phyloP scores from a whole-genome alignment of 2,888 invertebrate species.

The Pyralis farinalis region DNA sequence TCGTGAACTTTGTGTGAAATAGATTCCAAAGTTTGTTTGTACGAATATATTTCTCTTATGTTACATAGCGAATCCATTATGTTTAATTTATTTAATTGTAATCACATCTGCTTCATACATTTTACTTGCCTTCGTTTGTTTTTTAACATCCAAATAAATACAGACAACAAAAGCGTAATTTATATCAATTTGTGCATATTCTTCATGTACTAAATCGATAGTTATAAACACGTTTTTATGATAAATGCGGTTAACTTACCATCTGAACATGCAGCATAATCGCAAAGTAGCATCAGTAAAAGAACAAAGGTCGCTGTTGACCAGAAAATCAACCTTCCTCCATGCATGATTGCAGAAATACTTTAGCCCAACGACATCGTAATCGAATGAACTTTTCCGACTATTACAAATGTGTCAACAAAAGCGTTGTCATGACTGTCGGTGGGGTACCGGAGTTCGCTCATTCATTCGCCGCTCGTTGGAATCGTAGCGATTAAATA shows the following conservation, averaged over 20 bases:
- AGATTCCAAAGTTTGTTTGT: constrained; percentile 16
- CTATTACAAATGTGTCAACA: constrained; percentile 50
- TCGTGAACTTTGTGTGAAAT: constrained; percentile 22
- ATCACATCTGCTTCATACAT: no score
- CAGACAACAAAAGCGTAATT: no score
- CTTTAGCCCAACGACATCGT: constrained; percentile 60
- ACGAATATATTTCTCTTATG: background rate
- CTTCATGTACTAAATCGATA: no score
- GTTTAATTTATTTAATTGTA: background rate
- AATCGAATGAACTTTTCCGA: constrained; percentile 52
- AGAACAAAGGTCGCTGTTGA: constrained; percentile 45
- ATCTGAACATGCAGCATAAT: constrained; percentile 54
- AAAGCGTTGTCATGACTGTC: constrained; percentile 52
- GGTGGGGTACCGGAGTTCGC: constrained; percentile 48
- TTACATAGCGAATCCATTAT: background rate
- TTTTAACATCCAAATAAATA: no score
- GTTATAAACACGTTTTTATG: no score
- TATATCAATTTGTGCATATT: no score
- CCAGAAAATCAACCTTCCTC: constrained; percentile 49
- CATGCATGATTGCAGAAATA: constrained; percentile 57
- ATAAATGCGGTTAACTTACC: constrained; percentile 70
- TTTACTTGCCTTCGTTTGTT: no score
- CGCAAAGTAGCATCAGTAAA: constrained; percentile 49
- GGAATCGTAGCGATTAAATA: constrained; percentile 67
- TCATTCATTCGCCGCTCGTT: constrained; percentile 59